A percentile compares a stretch with the other conserved stretches of the same genome.
These are phyloP conservation scores for Mythimna pallens DNA, from an alignment of 2,888 invertebrate genomes.

Conservation along the genomic window DNA sequence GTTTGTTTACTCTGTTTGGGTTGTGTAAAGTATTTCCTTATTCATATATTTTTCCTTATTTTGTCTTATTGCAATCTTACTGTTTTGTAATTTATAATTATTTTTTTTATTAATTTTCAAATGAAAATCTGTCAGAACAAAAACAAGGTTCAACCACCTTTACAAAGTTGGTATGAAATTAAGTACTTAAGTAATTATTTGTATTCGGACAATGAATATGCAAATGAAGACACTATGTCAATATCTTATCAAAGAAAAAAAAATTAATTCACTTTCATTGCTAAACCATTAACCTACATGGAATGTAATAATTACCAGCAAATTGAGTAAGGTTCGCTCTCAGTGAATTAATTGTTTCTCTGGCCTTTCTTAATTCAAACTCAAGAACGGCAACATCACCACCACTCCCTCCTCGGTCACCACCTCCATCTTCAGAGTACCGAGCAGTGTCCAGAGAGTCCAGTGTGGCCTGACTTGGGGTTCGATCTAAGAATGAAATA, in stretches of 20 bases:
- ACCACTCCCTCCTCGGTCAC: constrained; percentile 95
- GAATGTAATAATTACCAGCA: constrained; percentile 87
- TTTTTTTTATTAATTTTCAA: neutral
- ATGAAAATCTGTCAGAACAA: neutral
- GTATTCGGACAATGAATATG: neutral
- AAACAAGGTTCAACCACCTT: neutral
- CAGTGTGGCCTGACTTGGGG: constrained; percentile 96
- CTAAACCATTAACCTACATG: neutral
- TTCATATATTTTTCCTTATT: neutral
- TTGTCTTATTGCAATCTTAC: neutral
- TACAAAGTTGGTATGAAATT: neutral
- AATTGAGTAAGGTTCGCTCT: constrained; percentile 95
- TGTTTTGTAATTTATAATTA: no score
- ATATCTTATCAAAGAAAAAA: neutral
- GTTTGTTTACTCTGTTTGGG: neutral
- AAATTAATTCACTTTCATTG: neutral
- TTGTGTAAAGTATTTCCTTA: neutral
- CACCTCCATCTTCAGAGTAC: constrained; percentile 96
- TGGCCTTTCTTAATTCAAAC: constrained; percentile 96
- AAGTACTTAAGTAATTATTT: neutral
- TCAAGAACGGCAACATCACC: constrained; percentile 96
- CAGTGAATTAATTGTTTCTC: constrained; percentile 95
- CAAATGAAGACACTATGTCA: neutral
- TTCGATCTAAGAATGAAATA: constrained; percentile 89
- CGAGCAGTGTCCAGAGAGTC: constrained; percentile 96